Evolutionary conservation across 2,797 vertebrate genomes (phyloP).

Genomic region (Manis pentadactyla): DNA sequence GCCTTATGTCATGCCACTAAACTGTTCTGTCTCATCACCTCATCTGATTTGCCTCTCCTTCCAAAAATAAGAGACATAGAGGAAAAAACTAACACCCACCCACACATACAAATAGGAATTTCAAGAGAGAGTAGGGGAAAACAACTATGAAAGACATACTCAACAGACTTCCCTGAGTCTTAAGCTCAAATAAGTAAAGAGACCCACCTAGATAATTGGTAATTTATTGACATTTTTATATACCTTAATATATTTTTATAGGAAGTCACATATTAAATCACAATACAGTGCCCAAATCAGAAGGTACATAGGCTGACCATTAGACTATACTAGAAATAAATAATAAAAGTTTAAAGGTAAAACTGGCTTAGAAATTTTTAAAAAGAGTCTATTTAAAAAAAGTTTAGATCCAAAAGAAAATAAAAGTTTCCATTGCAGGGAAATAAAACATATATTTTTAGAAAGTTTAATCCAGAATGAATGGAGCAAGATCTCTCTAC

Average conservation of each 20-base stretch:
- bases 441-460: slow-evolving; percentile 6
- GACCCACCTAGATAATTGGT: neutral
- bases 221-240: neutral
- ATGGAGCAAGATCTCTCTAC: neutral
- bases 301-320: neutral
- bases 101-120: neutral
- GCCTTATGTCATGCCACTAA: neutral
- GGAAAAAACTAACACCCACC: neutral
- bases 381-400: neutral
- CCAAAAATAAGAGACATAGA: neutral
- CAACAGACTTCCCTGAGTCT: neutral
- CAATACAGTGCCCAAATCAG: neutral
- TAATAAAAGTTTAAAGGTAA: neutral
- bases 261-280: neutral
- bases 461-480: slow-evolving; percentile 10
- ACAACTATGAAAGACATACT: neutral
- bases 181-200: neutral
- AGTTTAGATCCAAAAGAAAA: neutral
- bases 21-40: neutral
- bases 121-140: neutral
- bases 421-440: neutral
- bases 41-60: neutral
- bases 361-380: neutral
- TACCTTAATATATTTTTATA: neutral
- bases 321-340: neutral